Base-by-base conservation (phyloP, 2,113 vertebrate genomes). In the Thunnus thynnus region DNA sequence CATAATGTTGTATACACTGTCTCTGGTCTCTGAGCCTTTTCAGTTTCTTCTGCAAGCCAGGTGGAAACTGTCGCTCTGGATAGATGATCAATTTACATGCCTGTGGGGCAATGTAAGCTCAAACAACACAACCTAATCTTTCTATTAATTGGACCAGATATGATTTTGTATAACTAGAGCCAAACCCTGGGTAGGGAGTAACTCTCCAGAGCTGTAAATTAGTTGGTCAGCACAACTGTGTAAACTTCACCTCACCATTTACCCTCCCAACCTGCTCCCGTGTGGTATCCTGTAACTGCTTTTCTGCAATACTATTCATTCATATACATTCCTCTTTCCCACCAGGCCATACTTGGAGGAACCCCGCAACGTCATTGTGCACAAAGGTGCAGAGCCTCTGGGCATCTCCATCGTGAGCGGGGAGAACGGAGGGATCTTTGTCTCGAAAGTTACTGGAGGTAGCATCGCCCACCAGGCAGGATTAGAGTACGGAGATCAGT, bases 381-480 rank as follows among this genome's bases (percentile, higher is more conserved):
- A 99, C 90, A 99, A 99, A 90, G 98, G 98, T 36, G 95, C 96
- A 0, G 98, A 99, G 89, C 98, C 98, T 3, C 95, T 99, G 2
- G 98, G 98, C 57, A 99, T 99, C 89, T 99, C 98, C 90, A 99
- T 99, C 1, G 98, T 99, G 85, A 95, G 98, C 1, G 97, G 98
- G 61, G 98, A 99, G 92, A 99, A 98, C 13, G 98, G 98, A 5
- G 98, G 98, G 0, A 97, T 99, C 93, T 99, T 99, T 65, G 98
- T 99, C 30, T 99, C 98, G 61, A 99, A 99, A 94, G 98, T 99
- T 76, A 99, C 98, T 0, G 91, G 93, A 50, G 98, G 98, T 30
- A 99, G 98, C 93, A 99, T 99, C 52, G 98, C 98, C 41, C 97
- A 99, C 92, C 98, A 99, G 90, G 98, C 98, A 1, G 98, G 98